Conservation (phyloP, 2,797 vertebrate species). For the Enteromius mattozi region DNA sequence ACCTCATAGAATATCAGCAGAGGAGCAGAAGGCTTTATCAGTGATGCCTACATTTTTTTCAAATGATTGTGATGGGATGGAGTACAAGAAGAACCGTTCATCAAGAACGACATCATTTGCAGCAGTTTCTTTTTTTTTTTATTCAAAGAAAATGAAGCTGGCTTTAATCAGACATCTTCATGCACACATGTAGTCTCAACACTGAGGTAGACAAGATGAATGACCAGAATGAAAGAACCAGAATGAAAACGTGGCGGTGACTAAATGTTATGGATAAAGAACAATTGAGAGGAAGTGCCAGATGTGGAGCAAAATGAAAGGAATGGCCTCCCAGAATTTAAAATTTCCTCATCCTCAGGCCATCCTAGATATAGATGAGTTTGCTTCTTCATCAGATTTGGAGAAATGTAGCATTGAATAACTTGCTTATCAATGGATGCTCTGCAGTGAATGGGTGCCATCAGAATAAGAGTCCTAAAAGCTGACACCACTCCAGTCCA, state of each 20-base stretch:
- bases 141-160: not conserved
- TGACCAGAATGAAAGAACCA: not conserved
- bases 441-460: not conserved
- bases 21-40: slow-evolving; percentile 4
- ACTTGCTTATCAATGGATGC: not conserved
- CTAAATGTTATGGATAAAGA: not conserved
- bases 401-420: not conserved
- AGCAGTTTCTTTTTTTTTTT: not conserved
- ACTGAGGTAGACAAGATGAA: not conserved
- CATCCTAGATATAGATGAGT: not conserved
- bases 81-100: not conserved
- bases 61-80: not conserved
- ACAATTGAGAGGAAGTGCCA: not conserved
- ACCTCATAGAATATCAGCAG: not conserved
- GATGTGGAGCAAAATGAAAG: not conserved
- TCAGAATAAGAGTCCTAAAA: no score
- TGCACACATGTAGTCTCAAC: slow-evolving; percentile 1
- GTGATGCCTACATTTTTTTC: not conserved
- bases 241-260: not conserved
- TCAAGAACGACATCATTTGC: not conserved
- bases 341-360: not conserved
- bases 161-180: not conserved
- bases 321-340: not conserved
- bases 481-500: not conserved
- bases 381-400: not conserved